phyloP scores from a whole-genome alignment of 2,797 vertebrate species.

The Gymnocypris eckloni region DNA sequence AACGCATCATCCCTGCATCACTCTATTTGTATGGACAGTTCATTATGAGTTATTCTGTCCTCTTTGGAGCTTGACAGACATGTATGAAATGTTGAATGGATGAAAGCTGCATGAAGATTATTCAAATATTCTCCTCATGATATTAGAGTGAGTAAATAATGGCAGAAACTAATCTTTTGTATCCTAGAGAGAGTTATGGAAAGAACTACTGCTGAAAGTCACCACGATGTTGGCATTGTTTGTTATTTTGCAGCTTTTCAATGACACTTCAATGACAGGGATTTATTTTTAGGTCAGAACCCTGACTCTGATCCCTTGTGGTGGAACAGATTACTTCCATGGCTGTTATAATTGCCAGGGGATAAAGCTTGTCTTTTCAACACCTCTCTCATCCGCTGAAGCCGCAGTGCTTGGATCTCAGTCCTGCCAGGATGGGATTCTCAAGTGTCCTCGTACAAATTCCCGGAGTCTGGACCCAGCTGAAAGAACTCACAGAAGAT shows the following conservation, averaged over 20 bases:
- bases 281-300: slow-evolving; percentile 56
- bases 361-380: slow-evolving; percentile 45
- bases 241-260: slow-evolving; percentile 48
- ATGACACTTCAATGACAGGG: slow-evolving; percentile 25
- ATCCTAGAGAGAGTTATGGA: background rate
- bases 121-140: background rate
- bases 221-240: background rate
- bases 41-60: background rate
- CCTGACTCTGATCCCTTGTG: slow-evolving; percentile 38
- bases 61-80: background rate
- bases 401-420: slow-evolving; percentile 13
- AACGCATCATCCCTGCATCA: background rate
- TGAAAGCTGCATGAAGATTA: background rate
- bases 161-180: background rate
- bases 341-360: slow-evolving; percentile 48
- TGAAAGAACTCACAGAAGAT: slow-evolving; percentile 15
- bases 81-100: background rate
- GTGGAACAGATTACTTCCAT: slow-evolving; percentile 50
- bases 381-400: slow-evolving; percentile 37
- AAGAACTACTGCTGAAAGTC: background rate
- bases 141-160: background rate
- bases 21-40: background rate
- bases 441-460: slow-evolving; percentile 36
- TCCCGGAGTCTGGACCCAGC: slow-evolving; percentile 18
- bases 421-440: slow-evolving; percentile 42